A percentile compares a stretch with the other conserved stretches of the same genome.
These are phyloP conservation scores for Ophion ventricosus DNA, from an alignment of 2,888 invertebrate genomes.

Conservation along the genomic window DNA sequence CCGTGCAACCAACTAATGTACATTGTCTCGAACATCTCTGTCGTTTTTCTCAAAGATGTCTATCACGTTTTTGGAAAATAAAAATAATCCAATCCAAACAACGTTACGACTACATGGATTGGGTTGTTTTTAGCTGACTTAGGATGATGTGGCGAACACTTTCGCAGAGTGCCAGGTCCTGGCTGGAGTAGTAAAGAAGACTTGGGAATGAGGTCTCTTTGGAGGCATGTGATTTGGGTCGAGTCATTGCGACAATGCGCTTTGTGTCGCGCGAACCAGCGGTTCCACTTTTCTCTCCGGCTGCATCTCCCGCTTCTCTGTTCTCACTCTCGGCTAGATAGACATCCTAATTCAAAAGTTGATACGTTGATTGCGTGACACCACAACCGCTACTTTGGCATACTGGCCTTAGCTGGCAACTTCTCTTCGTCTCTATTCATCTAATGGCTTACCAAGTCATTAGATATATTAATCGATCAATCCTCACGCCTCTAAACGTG, in stretches of 20 bases:
- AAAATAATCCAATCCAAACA: background rate
- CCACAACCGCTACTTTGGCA: constrained; percentile 49
- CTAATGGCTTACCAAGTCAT: background rate
- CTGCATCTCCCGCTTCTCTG: background rate
- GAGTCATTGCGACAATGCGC: constrained; percentile 78
- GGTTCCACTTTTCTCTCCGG: constrained; percentile 4
- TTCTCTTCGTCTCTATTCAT: constrained; percentile 19
- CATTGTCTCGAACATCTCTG: background rate
- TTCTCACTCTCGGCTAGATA: constrained; percentile 17
- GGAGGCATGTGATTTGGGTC: constrained; percentile 75
- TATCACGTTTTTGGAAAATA: background rate
- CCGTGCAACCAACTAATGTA: background rate
- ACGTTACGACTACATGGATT: too few relatives aligned
- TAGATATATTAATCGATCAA: background rate
- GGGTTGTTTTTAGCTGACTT: too few relatives aligned
- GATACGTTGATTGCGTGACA: constrained; percentile 51
- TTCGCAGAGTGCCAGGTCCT: background rate
- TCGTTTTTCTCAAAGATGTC: background rate
- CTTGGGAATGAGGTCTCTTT: constrained; percentile 12
- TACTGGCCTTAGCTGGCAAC: constrained; percentile 50
- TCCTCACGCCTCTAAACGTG: background rate
- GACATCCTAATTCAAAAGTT: background rate
- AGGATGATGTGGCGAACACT: background rate
- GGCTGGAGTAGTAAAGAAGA: constrained; percentile 5
- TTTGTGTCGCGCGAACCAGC: constrained; percentile 71